Evolutionary conservation across 2,888 invertebrate genomes (phyloP).

Genomic region (Trachelus tabidus): DNA sequence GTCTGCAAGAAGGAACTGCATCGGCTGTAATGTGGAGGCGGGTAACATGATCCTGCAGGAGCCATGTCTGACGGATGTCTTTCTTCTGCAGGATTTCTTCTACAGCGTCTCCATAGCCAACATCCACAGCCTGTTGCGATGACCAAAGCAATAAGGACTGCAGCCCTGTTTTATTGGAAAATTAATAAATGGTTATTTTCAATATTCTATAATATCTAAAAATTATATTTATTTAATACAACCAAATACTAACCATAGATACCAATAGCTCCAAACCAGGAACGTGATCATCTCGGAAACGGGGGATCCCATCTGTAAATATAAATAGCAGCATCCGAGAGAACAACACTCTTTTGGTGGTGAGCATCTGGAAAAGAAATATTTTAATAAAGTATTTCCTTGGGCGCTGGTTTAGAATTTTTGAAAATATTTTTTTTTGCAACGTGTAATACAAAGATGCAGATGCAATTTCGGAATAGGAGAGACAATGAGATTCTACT

Average conservation of each 20-base stretch:
- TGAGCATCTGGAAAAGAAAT: conserved; percentile 69
- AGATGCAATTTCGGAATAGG: neutral
- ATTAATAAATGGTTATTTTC: neutral
- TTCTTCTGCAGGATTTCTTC: conserved; percentile 67
- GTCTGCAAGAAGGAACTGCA: conserved; percentile 83
- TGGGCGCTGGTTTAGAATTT: neutral
- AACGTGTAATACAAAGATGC: neutral
- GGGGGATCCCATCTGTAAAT: conserved; percentile 66
- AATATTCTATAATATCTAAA: neutral
- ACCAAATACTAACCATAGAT: conserved; percentile 69
- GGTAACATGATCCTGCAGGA: conserved; percentile 84
- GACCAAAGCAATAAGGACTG: conserved; percentile 76
- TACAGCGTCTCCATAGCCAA: conserved; percentile 73
- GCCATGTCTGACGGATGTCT: conserved; percentile 78
- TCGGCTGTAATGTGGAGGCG: conserved; percentile 86
- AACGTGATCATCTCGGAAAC: conserved; percentile 71
- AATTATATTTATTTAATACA: neutral
- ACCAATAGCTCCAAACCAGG: conserved; percentile 78
- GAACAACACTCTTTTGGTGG: conserved; percentile 82
- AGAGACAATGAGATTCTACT: neutral
- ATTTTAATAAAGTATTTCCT: neutral
- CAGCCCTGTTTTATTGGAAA: conserved; percentile 48
- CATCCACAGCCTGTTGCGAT: conserved; percentile 78
- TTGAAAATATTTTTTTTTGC: neutral
- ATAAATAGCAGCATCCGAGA: conserved; percentile 71